phyloP scores from a whole-genome alignment of 2,888 invertebrate genomes.

The Dolomedes plantarius region DNA sequence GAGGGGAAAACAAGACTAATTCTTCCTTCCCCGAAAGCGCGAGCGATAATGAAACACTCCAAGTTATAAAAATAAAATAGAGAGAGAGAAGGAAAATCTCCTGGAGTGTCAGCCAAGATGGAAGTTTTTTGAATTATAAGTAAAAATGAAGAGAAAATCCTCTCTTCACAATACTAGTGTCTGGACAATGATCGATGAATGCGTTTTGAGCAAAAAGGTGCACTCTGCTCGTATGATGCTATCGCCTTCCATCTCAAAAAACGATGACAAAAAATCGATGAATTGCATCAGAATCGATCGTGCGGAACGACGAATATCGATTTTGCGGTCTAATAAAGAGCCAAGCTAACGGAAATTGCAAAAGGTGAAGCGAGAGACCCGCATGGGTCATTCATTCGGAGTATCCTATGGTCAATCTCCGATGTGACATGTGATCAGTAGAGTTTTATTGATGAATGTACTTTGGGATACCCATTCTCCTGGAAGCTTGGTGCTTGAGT shows the following conservation, averaged over 20 bases:
- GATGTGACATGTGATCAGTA: not conserved
- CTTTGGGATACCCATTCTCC: not conserved
- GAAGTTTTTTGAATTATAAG: conserved; percentile 18
- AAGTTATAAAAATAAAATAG: too few species aligned
- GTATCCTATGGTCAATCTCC: not conserved
- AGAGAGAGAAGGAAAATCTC: too few species aligned
- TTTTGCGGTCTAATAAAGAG: conserved; percentile 60
- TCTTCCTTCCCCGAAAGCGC: too few species aligned
- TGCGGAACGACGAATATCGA: conserved; percentile 54
- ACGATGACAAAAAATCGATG: conserved; percentile 65
- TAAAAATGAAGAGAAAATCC: conserved; percentile 7
- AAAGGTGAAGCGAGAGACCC: not conserved
- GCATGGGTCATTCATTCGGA: not conserved
- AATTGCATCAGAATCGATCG: conserved; percentile 67
- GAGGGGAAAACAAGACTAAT: too few species aligned
- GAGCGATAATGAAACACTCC: too few species aligned
- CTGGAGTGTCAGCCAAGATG: conserved; percentile 10
- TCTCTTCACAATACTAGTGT: conserved; percentile 37
- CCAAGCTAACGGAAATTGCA: not conserved
- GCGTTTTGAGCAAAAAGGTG: conserved; percentile 30
- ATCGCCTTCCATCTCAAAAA: conserved; percentile 57
- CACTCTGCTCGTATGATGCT: conserved; percentile 49
- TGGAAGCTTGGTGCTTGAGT: not conserved
- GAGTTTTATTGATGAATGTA: not conserved
- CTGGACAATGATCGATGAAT: conserved; percentile 44